Evolutionary conservation across 2,797 vertebrate species (phyloP), one percentile per base, ranked within the genome.

Genomic region (Gymnoscopelus braueri): DNA sequence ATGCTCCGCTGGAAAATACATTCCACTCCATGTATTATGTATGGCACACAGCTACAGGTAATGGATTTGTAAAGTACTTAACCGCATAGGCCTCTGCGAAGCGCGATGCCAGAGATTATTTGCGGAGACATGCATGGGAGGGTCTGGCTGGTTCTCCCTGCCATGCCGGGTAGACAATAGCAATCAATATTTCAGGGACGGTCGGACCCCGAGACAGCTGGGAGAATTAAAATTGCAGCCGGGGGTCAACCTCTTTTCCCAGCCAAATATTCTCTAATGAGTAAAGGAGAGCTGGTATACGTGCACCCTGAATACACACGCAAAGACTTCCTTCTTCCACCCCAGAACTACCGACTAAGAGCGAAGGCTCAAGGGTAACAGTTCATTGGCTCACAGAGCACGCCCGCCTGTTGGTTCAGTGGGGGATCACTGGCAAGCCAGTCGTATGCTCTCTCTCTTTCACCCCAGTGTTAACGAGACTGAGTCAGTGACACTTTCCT

Each of bases 171-270:
- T 48, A 78, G 72, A 88, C 72, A 77, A 84, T 52, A 79, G 51
- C 69, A 86, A 89, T 87, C 80, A 83, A 90, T 87, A 91, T 83
- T 86, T 85, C 65, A 84, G 75, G 35, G 66, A 81, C 56, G 83
- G 63, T 82, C 39, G 39, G 77, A 87, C 79, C 84, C 80, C 66
- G 74, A 87, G 68, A 73, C 70, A 57, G 60, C 57, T 13, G 54
- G 64, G 58, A 77, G 77, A 61, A 82, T 81, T 77, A 49, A 70
- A 77, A 75, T 66, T 79, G 77, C 65, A 60, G 60, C 66, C 78
- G 75, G 26, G 74, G 72, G 78, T 74, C 74, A 61, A 61, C 77
- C 67, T 73, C 74, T 67, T 53, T 69, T 59, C 54, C 44, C 48
- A 77, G 53, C 50, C 67, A 77, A 75, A 80, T 71, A 67, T 69